These are phyloP conservation scores for Lerema accius DNA, from an alignment of 1,140 invertebrate genomes.

Conservation along the genomic window DNA sequence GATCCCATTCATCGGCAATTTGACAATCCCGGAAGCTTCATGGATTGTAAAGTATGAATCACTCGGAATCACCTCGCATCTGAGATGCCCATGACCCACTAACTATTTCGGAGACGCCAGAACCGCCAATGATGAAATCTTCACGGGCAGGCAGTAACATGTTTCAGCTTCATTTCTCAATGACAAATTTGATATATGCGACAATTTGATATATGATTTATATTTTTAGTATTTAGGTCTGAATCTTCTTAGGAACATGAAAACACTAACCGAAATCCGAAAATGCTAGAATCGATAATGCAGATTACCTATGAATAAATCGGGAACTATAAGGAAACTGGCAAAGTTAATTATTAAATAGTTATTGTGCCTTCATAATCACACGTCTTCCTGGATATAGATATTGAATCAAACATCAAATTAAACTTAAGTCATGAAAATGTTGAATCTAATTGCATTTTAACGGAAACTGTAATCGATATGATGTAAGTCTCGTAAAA, in stretches of 20 bases:
- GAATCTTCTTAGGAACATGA: not conserved
- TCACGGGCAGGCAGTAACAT: not conserved
- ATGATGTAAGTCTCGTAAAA: too few species aligned
- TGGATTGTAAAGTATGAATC: not conserved
- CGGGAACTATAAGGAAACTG: too few species aligned
- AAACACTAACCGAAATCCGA: too few species aligned
- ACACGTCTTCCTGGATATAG: too few species aligned
- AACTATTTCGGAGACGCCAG: not conserved
- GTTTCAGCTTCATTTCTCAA: slow-evolving; percentile 6
- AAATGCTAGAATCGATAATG: too few species aligned
- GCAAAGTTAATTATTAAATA: too few species aligned
- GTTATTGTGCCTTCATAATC: too few species aligned
- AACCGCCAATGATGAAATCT: slow-evolving; percentile 6
- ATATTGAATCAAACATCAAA: too few species aligned
- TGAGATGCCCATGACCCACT: not conserved
- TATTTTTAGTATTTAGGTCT: not conserved
- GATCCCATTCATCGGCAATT: not conserved
- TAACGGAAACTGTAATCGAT: too few species aligned
- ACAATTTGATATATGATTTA: not conserved
- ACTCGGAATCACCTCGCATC: not conserved
- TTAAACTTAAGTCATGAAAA: too few species aligned
- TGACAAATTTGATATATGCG: slow-evolving; percentile 2
- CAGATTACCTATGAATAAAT: not conserved
- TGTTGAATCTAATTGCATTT: too few species aligned
- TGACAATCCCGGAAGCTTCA: not conserved